Evolutionary conservation across 2,113 vertebrate species (phyloP).

Genomic region (Anser cygnoides): DNA sequence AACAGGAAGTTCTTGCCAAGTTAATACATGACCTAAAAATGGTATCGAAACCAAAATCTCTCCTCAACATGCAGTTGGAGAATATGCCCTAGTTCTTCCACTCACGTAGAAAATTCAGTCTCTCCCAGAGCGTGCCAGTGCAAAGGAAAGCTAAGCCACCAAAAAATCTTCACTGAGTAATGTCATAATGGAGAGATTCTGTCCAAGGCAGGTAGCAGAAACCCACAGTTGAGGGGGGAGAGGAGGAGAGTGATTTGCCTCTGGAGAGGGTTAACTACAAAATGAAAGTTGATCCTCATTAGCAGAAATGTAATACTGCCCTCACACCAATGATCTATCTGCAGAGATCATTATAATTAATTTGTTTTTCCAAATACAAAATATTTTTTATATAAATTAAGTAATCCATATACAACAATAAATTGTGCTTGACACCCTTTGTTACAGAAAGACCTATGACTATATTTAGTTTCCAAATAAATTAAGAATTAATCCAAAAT

Average conservation of each 20-base stretch:
- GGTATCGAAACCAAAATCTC: rapidly evolving
- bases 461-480: neutral
- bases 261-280: neutral
- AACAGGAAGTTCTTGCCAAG: neutral
- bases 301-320: neutral
- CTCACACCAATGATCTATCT: neutral
- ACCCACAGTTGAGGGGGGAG: neutral
- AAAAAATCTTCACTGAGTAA: neutral
- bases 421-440: neutral
- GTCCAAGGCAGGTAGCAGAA: neutral
- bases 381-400: neutral
- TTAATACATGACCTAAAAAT: neutral
- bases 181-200: neutral
- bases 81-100: neutral
- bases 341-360: neutral
- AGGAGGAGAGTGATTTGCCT: neutral
- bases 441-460: neutral
- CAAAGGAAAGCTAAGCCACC: neutral
- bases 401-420: neutral
- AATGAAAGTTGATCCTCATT: neutral
- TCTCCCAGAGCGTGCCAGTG: neutral
- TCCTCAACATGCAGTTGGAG: neutral
- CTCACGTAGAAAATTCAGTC: neutral
- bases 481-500: neutral
- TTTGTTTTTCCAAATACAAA: neutral